Conservation (phyloP, 1,140 invertebrate species). For the Mya arenaria region DNA sequence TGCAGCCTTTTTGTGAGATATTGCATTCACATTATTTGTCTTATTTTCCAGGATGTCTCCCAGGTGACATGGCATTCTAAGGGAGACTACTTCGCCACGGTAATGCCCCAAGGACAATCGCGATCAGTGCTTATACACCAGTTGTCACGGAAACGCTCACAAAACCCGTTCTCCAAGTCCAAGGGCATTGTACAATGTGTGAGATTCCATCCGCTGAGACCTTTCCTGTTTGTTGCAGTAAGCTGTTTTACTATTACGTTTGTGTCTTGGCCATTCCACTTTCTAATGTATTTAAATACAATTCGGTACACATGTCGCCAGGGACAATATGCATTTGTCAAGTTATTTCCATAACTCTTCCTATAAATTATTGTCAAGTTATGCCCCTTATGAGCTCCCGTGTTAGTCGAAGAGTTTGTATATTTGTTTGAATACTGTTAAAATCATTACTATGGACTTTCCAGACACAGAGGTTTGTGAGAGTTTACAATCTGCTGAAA, state of each 20-base stretch:
- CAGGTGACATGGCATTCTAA: constrained; percentile 96
- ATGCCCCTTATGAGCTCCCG: no score
- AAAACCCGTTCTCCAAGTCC: constrained; percentile 93
- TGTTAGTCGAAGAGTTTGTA: no score
- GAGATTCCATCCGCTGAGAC: constrained; percentile 95
- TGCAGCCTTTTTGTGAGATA: constrained; percentile 92
- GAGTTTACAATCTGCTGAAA: constrained; percentile 97
- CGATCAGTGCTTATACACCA: constrained; percentile 92
- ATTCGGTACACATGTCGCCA: no score
- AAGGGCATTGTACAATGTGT: constrained; percentile 95
- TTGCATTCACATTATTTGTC: constrained; percentile 97
- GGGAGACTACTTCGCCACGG: constrained; percentile 97
- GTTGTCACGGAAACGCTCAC: constrained; percentile 91
- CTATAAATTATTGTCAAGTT: no score
- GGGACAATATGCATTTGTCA: no score
- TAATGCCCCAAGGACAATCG: constrained; percentile 92
- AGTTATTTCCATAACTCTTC: no score
- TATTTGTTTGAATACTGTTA: no score
- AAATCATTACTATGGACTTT: constrained; percentile 76
- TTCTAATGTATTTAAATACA: no score
- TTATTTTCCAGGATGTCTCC: constrained; percentile 88
- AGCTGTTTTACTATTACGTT: constrained; percentile 82
- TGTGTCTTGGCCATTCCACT: no score
- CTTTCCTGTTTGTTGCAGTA: constrained; percentile 96
- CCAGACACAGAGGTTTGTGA: constrained; percentile 94